Base-by-base conservation (phyloP, 1,140 invertebrate species). In the Eueides isabella region DNA sequence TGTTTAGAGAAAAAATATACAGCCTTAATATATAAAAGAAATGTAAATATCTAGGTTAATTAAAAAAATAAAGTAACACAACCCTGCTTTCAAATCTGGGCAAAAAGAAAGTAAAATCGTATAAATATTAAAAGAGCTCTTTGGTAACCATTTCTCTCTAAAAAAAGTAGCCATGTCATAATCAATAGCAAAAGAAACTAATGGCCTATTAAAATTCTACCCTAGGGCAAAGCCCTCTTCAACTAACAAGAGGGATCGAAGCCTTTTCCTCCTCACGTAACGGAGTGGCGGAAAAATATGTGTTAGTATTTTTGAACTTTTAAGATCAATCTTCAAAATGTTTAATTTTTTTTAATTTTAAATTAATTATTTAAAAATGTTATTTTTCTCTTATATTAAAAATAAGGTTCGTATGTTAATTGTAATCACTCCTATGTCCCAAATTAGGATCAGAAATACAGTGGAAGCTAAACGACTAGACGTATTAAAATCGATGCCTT, bases 161-260 rank as follows among this genome's bases (percentile, higher is more conserved):
- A 70, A 63, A 71, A 38, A 55, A 28, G 55, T 63, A 41, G 69
- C 28, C 33, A 71, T 41, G 69, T 63, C 61, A 71, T 64, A 64
- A 68, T 69, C 72, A 61, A 64, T 68, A 35, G 29, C 48, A 64
- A 74, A 71, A 71, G 61, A 28, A 75, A 67, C 30, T 75, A 75
- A 71, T 67, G 64, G 74, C 64, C 74, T 67, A 75, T 75, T 75
- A 75, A 71, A 75, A 75, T 75, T 70, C 33, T 67, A 71, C 69
- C 68, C 64, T 63, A 71, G 68, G 64, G 74, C 74, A 75, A 75
- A 71, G 33, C 31, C 72, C 67, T 63, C 63, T 71, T 31, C 48
- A 35, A 48, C 68, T 75, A 75, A 75, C 74, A 48, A 75, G 74
- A 71, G 69, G 68, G 63, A 71, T 75, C 64, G 69, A 67, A 72